Base-by-base conservation (phyloP, 2,888 invertebrate genomes). In the Hartigia nigra region DNA sequence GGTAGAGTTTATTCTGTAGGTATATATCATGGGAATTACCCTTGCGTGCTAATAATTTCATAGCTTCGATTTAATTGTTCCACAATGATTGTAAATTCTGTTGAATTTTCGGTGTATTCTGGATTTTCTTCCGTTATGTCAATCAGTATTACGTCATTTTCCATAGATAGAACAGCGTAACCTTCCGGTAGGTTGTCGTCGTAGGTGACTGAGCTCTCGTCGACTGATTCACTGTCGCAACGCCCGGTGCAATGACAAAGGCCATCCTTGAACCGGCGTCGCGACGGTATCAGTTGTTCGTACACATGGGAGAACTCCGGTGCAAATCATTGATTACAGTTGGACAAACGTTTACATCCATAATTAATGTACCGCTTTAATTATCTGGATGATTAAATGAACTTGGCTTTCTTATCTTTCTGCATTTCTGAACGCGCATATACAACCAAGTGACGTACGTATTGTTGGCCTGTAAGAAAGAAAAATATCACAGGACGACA, bases 201-300 rank as follows among this genome's bases (percentile, higher is more conserved):
- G 55, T 55, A 55, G 55, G 55, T 55, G 55, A 55, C 2, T 55
- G 55, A 55, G 55, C 55, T 55, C 55, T 23, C 55, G 79, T 80
- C 82, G 84, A 85, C 86, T 87, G 88, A 88, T 85, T 88, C 88
- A 88, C 82, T 85, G 81, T 76, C 79, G 82, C 77, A 79, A 84
- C 82, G 75, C 75, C 74, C 78, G 80, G 80, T 80, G 78, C 83
- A 84, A 79, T 84, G 84, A 84, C 84, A 87, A 87, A 87, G 87
- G 84, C 86, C 84, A 84, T 83, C 84, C 83, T 85, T 82, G 84
- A 86, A 83, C 79, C 80, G 77, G 3, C 39, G 23, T 36, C 72
- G 12, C 70, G 75, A 31, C 31, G 39, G 55, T 72, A 31, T 39
- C 76, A 32, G 37, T 74, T 37, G 55, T 75, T 75, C 55, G 36